phyloP scores from a whole-genome alignment of 2,113 vertebrate species.

The Pipa parva region DNA sequence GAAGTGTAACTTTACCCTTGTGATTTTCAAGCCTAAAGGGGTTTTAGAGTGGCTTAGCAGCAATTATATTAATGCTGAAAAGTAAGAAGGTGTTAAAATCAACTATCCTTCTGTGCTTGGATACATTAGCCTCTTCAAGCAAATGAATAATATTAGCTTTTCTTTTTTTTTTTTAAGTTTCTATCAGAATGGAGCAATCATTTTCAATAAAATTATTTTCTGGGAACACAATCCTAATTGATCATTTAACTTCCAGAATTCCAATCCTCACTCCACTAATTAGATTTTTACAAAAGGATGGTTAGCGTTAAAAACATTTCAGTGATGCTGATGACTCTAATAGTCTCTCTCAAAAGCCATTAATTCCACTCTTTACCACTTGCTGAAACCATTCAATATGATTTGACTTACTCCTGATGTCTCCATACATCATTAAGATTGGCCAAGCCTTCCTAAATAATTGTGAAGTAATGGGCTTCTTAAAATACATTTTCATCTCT shows the following conservation, averaged over 20 bases:
- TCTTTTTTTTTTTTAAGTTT: slow-evolving; percentile 32
- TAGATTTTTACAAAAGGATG: slow-evolving; percentile 31
- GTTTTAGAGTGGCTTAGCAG: slow-evolving; percentile 65
- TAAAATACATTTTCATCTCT: not conserved
- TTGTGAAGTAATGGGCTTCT: not conserved
- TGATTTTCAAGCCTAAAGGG: slow-evolving; percentile 59
- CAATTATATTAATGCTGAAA: slow-evolving; percentile 61
- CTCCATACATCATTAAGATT: not conserved
- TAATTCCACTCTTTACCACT: slow-evolving; percentile 23
- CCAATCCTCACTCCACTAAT: slow-evolving; percentile 24
- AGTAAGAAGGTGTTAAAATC: slow-evolving; percentile 50
- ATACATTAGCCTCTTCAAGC: slow-evolving; percentile 53
- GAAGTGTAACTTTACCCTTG: slow-evolving; percentile 64
- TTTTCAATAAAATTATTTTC: slow-evolving; percentile 25
- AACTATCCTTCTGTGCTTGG: slow-evolving; percentile 41
- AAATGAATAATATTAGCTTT: slow-evolving; percentile 11
- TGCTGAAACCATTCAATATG: slow-evolving; percentile 23
- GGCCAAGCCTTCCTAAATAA: not conserved
- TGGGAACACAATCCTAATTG: slow-evolving; percentile 32
- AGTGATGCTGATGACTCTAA: slow-evolving; percentile 22
- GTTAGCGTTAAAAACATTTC: slow-evolving; percentile 26
- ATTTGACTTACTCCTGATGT: slow-evolving; percentile 22
- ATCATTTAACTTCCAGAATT: slow-evolving; percentile 21
- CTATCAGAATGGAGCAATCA: slow-evolving; percentile 21
- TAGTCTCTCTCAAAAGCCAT: slow-evolving; percentile 25